These are phyloP conservation scores for Jaculus jaculus DNA, from an alignment of 2,113 vertebrate genomes.

Conservation along the genomic window DNA sequence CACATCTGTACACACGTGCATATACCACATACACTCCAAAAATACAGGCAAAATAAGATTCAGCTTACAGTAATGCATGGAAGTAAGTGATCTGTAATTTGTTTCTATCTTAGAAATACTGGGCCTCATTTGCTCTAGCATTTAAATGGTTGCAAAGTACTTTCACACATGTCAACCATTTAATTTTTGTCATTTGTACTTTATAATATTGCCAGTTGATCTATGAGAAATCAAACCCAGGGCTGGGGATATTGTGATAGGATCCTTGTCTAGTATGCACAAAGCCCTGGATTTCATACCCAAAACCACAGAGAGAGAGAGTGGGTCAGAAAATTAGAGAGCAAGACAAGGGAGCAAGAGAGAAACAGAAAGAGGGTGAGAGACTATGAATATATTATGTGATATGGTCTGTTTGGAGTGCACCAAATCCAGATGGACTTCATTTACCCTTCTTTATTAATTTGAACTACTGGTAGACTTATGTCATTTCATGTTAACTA, in stretches of 20 bases:
- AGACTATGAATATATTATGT: background rate
- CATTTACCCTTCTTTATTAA: background rate
- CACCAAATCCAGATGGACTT: background rate
- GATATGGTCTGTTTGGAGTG: background rate
- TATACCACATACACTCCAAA: too few species aligned
- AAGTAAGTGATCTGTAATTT: background rate
- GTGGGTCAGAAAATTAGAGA: background rate
- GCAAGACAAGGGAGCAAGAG: background rate
- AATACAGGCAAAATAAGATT: background rate
- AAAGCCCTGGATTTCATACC: too few species aligned
- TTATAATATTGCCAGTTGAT: background rate
- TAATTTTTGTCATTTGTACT: background rate
- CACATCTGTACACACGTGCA: too few species aligned
- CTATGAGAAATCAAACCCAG: too few species aligned
- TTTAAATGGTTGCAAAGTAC: background rate
- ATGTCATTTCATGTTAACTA: background rate
- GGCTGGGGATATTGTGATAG: too few species aligned
- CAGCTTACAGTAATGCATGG: background rate
- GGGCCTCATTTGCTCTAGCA: background rate
- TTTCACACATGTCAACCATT: background rate
- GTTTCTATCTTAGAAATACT: background rate
- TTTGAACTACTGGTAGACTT: background rate
- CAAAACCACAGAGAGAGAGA: too few species aligned
- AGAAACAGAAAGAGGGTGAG: too few species aligned
- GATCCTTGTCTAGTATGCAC: too few species aligned